phyloP scores from a whole-genome alignment of 2,113 vertebrate species.

The Bombycilla garrulus region DNA sequence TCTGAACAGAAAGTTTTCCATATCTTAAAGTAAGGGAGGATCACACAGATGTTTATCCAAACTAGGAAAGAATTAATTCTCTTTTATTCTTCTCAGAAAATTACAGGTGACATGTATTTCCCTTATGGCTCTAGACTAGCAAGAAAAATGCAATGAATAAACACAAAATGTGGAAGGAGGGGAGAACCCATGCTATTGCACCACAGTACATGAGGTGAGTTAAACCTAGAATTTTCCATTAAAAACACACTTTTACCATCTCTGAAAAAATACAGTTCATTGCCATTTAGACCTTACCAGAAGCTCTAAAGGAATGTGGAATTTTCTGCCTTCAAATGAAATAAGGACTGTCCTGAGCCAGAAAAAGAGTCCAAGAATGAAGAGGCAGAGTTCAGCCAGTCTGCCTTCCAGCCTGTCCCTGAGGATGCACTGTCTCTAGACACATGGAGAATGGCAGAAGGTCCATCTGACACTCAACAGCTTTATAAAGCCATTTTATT shows the following conservation, averaged over 20 bases:
- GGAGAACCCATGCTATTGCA: not conserved
- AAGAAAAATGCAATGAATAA: not conserved
- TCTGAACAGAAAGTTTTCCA: not conserved
- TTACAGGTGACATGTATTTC: not conserved
- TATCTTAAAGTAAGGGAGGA: not conserved
- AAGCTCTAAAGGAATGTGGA: not conserved
- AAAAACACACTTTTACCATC: constrained; percentile 11
- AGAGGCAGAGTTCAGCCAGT: not conserved
- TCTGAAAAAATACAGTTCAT: constrained; percentile 12
- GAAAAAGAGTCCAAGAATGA: not conserved
- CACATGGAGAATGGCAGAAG: not conserved
- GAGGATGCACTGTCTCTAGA: not conserved
- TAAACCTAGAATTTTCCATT: not conserved
- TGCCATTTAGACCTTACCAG: constrained; percentile 2
- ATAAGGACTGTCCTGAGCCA: not conserved
- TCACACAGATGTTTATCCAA: not conserved
- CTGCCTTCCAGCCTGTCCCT: not conserved
- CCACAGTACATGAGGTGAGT: constrained; percentile 19
- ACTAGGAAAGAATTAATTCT: not conserved
- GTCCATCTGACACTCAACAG: not conserved
- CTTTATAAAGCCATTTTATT: not conserved
- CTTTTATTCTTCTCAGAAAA: not conserved
- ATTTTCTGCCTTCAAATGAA: not conserved
- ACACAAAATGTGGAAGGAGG: not conserved
- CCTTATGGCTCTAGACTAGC: not conserved